Conservation (phyloP, 2,797 vertebrate species). For the Cuniculus paca region DNA sequence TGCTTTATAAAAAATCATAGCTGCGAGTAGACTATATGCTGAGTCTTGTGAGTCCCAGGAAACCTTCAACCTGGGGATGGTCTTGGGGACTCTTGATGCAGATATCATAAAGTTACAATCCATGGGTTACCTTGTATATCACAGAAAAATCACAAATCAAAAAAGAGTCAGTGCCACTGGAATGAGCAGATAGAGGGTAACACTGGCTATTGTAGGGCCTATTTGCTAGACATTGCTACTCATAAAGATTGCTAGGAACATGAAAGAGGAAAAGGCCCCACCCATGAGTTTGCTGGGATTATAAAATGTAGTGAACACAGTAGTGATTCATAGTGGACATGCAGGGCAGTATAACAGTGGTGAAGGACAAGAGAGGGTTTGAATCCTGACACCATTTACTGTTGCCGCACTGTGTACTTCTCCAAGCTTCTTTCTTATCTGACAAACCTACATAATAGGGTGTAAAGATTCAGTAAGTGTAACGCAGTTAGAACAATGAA, state of each 20-base stretch:
- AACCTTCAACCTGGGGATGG: not conserved
- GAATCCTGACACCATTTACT: not conserved
- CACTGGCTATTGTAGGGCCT: not conserved
- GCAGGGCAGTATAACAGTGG: too few relatives aligned
- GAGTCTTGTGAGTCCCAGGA: not conserved
- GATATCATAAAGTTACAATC: not conserved
- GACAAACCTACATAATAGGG: not conserved
- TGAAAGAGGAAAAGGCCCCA: not conserved
- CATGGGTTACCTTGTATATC: not conserved
- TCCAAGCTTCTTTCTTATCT: not conserved
- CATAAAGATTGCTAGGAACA: not conserved
- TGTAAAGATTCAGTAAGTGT: not conserved
- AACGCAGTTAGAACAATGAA: not conserved
- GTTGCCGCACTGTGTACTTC: not conserved
- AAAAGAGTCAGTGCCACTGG: not conserved
- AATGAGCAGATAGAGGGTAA: not conserved
- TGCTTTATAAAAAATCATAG: constrained; percentile 2
- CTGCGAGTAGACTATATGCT: not conserved
- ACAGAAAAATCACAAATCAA: not conserved
- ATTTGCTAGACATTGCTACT: not conserved
- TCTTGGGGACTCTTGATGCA: not conserved
- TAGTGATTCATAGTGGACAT: not conserved
- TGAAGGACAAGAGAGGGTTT: not conserved
- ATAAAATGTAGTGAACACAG: not conserved
- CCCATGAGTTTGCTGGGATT: not conserved